Evolutionary conservation across 2,888 invertebrate species (phyloP).

Genomic region (Netelia melanura): DNA sequence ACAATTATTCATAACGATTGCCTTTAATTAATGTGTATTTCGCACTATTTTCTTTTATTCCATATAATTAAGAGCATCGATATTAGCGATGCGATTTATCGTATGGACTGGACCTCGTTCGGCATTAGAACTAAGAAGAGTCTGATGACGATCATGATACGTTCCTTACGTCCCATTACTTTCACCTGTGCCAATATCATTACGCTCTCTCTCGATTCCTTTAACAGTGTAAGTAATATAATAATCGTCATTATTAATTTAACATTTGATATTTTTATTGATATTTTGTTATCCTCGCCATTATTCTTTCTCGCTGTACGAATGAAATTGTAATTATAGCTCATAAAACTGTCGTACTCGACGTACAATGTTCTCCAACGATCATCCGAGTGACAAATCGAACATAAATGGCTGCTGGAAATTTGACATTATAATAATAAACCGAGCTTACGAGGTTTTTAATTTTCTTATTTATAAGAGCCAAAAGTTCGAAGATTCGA

Average conservation of each 20-base stretch:
- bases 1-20: no score
- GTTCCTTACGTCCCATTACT: slow-evolving; percentile 66
- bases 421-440: no score
- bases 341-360: slow-evolving; percentile 71
- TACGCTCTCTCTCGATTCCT: slow-evolving; percentile 71
- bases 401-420: no score
- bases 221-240: slow-evolving; percentile 66
- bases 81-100: slow-evolving; percentile 51
- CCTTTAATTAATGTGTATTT: no score
- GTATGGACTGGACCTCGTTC: slow-evolving; percentile 66
- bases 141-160: slow-evolving; percentile 70
- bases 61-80: slow-evolving; percentile 44
- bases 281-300: not conserved
- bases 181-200: slow-evolving; percentile 71
- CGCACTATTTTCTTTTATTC: not conserved
- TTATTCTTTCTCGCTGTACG: not conserved
- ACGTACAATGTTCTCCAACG: slow-evolving; percentile 69
- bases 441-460: no score
- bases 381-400: slow-evolving; percentile 13
- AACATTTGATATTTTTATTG: not conserved
- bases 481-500: no score
- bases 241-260: not conserved
- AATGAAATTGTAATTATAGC: slow-evolving; percentile 46
- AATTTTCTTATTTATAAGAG: no score
- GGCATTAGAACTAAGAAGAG: slow-evolving; percentile 62